Evolutionary conservation across 1,140 invertebrate species (phyloP).

Genomic region (Brachionus rubens): DNA sequence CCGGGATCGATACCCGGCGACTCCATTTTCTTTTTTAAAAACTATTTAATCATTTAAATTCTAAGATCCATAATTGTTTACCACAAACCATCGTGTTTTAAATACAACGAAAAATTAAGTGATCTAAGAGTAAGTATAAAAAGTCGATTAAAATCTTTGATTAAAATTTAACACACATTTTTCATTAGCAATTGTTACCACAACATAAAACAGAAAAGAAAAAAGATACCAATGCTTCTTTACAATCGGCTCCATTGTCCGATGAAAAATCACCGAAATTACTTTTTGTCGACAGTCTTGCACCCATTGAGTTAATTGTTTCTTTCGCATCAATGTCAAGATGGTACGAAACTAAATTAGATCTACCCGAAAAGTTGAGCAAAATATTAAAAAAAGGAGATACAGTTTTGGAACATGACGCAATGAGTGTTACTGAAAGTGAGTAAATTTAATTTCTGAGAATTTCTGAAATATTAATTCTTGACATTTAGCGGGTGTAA

Average conservation of each 20-base stretch:
- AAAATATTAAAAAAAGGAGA: constrained; percentile 51
- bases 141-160: not conserved
- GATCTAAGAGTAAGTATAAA: constrained; percentile 55
- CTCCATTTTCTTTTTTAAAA: constrained; percentile 63
- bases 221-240: constrained; percentile 45
- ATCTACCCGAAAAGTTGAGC: constrained; percentile 49
- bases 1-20: constrained; percentile 66
- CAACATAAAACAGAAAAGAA: constrained; percentile 37
- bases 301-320: constrained; percentile 56
- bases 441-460: not conserved
- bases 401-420: constrained; percentile 49
- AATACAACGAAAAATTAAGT: constrained; percentile 52
- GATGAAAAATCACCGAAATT: constrained; percentile 54
- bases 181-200: constrained; percentile 9
- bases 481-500: not conserved
- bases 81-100: constrained; percentile 57
- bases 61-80: constrained; percentile 50
- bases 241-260: constrained; percentile 44
- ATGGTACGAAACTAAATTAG: constrained; percentile 54
- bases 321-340: constrained; percentile 54
- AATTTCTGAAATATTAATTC: not conserved
- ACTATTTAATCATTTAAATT: not conserved
- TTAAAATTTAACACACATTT: not conserved
- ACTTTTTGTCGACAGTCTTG: constrained; percentile 54
- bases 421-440: constrained; percentile 19